Conservation (phyloP, 2,888 invertebrate genomes). For the Invenusta paracnida region DNA sequence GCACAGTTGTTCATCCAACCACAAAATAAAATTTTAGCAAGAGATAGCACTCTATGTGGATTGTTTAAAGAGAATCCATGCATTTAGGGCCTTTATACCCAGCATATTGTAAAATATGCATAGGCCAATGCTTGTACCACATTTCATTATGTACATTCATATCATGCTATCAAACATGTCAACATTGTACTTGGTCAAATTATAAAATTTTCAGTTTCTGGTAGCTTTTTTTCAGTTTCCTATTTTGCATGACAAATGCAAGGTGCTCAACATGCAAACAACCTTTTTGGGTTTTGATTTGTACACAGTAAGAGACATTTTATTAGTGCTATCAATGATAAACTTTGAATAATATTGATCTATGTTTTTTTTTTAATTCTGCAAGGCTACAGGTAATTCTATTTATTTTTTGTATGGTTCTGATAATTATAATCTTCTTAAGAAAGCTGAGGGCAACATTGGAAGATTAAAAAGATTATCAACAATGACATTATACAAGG, state of each 20-base stretch:
- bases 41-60: background rate
- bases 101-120: slow-evolving; percentile 28
- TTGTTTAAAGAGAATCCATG: slow-evolving; percentile 1
- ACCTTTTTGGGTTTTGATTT: background rate
- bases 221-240: background rate
- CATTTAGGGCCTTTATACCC: background rate
- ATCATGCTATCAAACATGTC: slow-evolving; percentile 22
- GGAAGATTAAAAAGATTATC: background rate
- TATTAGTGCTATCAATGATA: background rate
- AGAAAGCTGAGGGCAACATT: background rate
- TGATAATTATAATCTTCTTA: background rate
- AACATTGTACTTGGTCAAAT: background rate
- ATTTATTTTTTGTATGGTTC: background rate
- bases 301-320: slow-evolving; percentile 9
- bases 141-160: background rate
- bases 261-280: background rate
- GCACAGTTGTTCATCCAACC: slow-evolving; percentile 5
- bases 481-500: background rate
- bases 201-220: slow-evolving; percentile 3
- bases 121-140: background rate
- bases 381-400: background rate
- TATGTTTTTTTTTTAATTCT: background rate
- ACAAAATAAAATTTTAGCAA: background rate
- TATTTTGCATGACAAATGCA: background rate
- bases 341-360: background rate